Percentiles rank a stretch among this genome's conserved stretches.
Conservation (phyloP, 2,888 invertebrate genomes). For the Monoplex corrugatus region DNA sequence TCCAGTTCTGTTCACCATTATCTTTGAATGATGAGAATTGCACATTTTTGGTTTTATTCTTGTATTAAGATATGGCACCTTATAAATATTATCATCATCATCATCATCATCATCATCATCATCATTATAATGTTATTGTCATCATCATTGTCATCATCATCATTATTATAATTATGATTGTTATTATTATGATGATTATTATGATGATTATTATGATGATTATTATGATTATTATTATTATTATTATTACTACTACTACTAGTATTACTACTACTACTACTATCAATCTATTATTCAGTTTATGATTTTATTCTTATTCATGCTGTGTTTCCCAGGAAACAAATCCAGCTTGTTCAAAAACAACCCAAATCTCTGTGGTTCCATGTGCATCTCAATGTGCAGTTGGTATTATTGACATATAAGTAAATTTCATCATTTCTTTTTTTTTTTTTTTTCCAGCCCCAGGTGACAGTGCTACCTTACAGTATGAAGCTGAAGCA, state of each 20-base stretch:
- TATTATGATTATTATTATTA: too few species aligned
- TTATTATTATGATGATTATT: background rate
- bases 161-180: background rate
- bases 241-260: background rate
- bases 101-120: background rate
- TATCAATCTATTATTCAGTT: background rate
- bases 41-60: too few species aligned
- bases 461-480: conserved; percentile 32
- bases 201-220: background rate
- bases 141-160: background rate
- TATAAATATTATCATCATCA: background rate
- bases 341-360: too few species aligned
- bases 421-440: background rate
- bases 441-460: background rate
- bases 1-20: too few species aligned
- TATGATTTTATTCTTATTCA: background rate
- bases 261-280: background rate
- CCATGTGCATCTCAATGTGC: background rate
- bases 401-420: background rate
- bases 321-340: background rate
- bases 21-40: too few species aligned
- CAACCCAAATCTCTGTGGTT: too few species aligned
- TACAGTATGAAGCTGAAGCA: conserved; percentile 57
- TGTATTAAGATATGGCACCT: too few species aligned
- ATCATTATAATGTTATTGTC: background rate